Evolutionary conservation across 2,113 vertebrate genomes (phyloP).

Genomic region (Noturus placidus): DNA sequence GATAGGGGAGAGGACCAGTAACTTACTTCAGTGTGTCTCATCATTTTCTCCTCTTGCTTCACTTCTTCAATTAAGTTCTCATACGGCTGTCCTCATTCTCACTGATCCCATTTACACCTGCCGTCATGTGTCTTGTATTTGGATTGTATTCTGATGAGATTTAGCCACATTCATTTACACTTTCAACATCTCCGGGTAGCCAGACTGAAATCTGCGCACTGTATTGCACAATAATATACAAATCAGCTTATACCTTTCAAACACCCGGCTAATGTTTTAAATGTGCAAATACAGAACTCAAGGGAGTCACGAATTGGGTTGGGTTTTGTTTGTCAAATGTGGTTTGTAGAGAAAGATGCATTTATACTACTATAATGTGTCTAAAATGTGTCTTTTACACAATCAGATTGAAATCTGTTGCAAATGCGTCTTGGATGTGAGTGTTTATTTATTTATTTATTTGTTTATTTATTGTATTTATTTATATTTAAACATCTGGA

Average conservation of each 20-base stretch:
- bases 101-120: background rate
- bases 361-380: background rate
- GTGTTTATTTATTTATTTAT: background rate
- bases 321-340: background rate
- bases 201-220: background rate
- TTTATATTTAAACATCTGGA: background rate
- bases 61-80: background rate
- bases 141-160: background rate
- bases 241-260: background rate
- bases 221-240: background rate
- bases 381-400: background rate
- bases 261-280: background rate
- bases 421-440: background rate
- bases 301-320: background rate
- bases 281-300: background rate
- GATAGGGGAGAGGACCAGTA: background rate
- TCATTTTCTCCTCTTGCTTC: background rate
- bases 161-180: background rate
- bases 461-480: background rate
- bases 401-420: background rate
- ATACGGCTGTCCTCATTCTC: background rate
- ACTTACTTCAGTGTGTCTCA: conserved; percentile 18
- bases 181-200: background rate
- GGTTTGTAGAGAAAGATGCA: background rate
- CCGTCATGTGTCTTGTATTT: background rate